Conservation (phyloP, 2,888 invertebrate genomes). For the Patella pellucida region DNA sequence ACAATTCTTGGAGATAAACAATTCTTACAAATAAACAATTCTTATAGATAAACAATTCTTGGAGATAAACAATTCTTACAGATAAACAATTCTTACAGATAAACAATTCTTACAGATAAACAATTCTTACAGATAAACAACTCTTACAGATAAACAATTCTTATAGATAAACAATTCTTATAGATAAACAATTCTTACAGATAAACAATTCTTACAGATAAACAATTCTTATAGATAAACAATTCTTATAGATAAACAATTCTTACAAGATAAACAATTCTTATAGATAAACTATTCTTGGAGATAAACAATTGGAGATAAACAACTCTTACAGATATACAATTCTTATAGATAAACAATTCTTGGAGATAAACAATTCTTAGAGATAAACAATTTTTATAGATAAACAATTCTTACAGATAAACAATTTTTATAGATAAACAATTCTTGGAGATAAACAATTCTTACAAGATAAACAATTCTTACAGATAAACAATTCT, state of each 20-base stretch:
- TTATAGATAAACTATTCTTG: too few relatives aligned
- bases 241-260: too few relatives aligned
- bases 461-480: slow-evolving; percentile 19
- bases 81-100: background rate
- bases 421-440: slow-evolving; percentile 18
- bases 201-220: background rate
- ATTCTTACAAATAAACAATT: too few relatives aligned
- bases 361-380: too few relatives aligned
- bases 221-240: slow-evolving; percentile 16
- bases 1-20: too few relatives aligned
- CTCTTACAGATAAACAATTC: too few relatives aligned
- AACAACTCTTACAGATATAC: too few relatives aligned
- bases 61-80: slow-evolving; percentile 2
- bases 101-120: slow-evolving; percentile 16
- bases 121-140: too few relatives aligned
- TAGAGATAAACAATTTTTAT: too few relatives aligned
- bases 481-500: too few relatives aligned
- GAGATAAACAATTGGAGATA: slow-evolving; percentile 6
- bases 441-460: too few relatives aligned
- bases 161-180: slow-evolving; percentile 12
- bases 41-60: slow-evolving; percentile 15
- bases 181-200: slow-evolving; percentile 15
- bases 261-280: slow-evolving; percentile 18
- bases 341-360: slow-evolving; percentile 19
- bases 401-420: slow-evolving; percentile 5